Evolutionary conservation across 2,888 invertebrate species (phyloP).

Genomic region (Noctuana brunneofusca): DNA sequence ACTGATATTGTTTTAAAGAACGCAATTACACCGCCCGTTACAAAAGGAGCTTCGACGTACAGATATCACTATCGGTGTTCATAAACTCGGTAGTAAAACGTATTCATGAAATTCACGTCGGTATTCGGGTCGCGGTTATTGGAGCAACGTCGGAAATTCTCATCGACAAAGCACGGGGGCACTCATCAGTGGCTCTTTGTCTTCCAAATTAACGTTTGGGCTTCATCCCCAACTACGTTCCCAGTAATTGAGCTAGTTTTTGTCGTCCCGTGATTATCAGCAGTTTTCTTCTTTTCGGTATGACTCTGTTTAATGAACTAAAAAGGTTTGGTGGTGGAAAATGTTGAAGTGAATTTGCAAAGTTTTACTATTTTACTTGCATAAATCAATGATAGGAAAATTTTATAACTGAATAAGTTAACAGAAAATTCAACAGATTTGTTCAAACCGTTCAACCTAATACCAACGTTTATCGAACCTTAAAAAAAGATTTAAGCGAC

Average conservation of each 20-base stretch:
- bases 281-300: background rate
- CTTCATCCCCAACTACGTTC: slow-evolving; percentile 8
- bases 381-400: background rate
- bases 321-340: background rate
- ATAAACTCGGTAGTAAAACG: slow-evolving; percentile 28
- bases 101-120: slow-evolving; percentile 32
- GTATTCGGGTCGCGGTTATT: slow-evolving; percentile 31
- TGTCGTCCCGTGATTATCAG: background rate
- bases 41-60: background rate
- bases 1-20: background rate
- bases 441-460: slow-evolving; percentile 11
- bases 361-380: too few relatives aligned
- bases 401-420: background rate
- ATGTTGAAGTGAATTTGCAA: background rate
- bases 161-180: slow-evolving; percentile 29
- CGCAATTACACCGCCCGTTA: background rate
- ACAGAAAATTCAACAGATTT: background rate
- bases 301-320: slow-evolving; percentile 4
- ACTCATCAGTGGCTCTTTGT: slow-evolving; percentile 33
- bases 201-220: slow-evolving; percentile 25
- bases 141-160: slow-evolving; percentile 32
- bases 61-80: slow-evolving; percentile 6
- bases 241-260: slow-evolving; percentile 17
- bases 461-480: slow-evolving; percentile 8
- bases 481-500: slow-evolving; percentile 17